Evolutionary conservation across 2,888 invertebrate genomes (phyloP).

Genomic region (Tipula vernalis): DNA sequence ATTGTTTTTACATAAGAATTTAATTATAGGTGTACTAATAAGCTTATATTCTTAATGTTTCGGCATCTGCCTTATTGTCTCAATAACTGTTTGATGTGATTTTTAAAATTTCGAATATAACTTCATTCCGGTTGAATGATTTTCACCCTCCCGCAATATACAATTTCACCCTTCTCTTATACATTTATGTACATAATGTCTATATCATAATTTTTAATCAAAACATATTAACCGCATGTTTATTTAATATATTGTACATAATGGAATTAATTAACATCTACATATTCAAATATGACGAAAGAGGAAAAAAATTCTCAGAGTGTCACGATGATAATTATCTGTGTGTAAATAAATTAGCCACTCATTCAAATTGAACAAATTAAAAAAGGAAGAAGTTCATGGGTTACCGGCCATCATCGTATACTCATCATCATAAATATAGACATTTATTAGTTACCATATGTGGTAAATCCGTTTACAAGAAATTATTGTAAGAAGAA

Average conservation of each 20-base stretch:
- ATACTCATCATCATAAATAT: background rate
- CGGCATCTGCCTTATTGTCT: background rate
- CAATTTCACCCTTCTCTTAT: background rate
- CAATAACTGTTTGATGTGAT: background rate
- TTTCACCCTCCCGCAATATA: background rate
- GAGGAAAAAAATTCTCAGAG: background rate
- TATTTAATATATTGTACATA: background rate
- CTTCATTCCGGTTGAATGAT: no score
- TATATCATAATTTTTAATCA: background rate
- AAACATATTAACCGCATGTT: background rate
- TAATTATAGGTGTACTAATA: no score
- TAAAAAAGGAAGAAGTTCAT: background rate
- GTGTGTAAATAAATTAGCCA: background rate
- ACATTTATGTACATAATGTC: background rate
- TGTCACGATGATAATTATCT: background rate
- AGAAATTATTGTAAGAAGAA: background rate
- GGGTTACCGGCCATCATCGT: background rate
- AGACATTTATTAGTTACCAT: background rate
- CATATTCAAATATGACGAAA: background rate
- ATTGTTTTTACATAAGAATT: background rate
- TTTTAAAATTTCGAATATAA: background rate
- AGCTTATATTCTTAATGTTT: background rate
- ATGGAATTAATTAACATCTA: background rate
- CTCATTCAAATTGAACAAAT: background rate
- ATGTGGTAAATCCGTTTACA: conserved; percentile 8